Evolutionary conservation across 2,113 vertebrate species (phyloP).

Genomic region (Petaurus breviceps): DNA sequence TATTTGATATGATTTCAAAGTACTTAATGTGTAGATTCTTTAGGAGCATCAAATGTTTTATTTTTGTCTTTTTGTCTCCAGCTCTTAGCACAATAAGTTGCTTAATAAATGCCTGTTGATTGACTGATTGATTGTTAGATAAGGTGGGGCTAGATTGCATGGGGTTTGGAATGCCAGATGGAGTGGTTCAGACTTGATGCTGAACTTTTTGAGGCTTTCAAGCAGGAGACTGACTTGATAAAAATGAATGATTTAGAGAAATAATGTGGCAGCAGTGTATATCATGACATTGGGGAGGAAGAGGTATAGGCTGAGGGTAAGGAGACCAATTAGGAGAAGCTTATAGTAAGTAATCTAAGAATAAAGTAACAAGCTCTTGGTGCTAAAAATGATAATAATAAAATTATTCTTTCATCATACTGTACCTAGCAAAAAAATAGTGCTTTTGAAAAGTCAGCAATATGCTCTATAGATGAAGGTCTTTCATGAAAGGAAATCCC

Average conservation of each 20-base stretch:
- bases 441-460: background rate
- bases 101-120: background rate
- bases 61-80: background rate
- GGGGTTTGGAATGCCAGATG: background rate
- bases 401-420: background rate
- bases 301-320: background rate
- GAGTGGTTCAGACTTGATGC: background rate
- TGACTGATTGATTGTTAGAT: background rate
- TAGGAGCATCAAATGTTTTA: background rate
- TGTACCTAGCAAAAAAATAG: background rate
- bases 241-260: background rate
- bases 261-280: background rate
- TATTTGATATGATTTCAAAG: background rate
- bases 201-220: background rate
- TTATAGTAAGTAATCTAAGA: background rate
- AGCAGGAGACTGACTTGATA: background rate
- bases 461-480: background rate
- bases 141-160: background rate
- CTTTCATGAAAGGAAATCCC: background rate
- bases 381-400: background rate
- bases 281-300: background rate
- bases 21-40: background rate
- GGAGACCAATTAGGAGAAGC: background rate
- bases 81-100: background rate
- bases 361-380: background rate